Base-by-base conservation (phyloP, 2,113 vertebrate species). In the Trichechus manatus region DNA sequence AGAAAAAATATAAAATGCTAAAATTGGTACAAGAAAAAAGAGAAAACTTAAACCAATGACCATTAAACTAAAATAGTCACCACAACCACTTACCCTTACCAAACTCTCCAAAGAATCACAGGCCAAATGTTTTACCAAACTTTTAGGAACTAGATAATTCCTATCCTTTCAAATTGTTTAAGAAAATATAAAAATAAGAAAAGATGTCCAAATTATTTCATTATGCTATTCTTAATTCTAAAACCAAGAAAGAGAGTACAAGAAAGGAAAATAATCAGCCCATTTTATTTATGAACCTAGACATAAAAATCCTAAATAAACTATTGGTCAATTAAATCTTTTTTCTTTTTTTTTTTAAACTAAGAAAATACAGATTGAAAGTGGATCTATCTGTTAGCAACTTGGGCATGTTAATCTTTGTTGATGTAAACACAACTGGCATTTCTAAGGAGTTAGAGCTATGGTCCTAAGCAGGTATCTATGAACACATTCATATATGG, bases 281-380 rank as follows among this genome's bases (percentile, higher is more conserved):
- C 50, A 31, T 63, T 82, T 77, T n/a, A 74, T 63, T 84, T 93
- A 77, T 81, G 36, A 75, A 78, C 13, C 63, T 80, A n/a, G 14
- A 87, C 56, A 81, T 42, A 90, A 94, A 91, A 74, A 83, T 68
- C 79, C 61, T 63, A 47, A 77, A 93, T 63, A 78, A 85, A 92
- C 79, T 19, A 77, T 7, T 83, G 68, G 29, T 29, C 53, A 68
- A 68, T 93, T 80, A 81, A 97, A 86, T 82, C 36, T 68, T 11
- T 79, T 0, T 47, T 80, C 59, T 89, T 92, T 68, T 79, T 74
- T 84, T 75, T 74, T 93, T 47, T 47, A 9, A 94, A 63, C 17
- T n/a, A 89, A 44, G 59, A 66, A 91, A 82, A 93, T 22, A 56
- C 0, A 87, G 27, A 17, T 4, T 74, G 39, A 77, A 50, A 79